These are phyloP conservation scores for Caenorhabditis macrosperma DNA, from an alignment of 2,888 invertebrate genomes.

Conservation along the genomic window DNA sequence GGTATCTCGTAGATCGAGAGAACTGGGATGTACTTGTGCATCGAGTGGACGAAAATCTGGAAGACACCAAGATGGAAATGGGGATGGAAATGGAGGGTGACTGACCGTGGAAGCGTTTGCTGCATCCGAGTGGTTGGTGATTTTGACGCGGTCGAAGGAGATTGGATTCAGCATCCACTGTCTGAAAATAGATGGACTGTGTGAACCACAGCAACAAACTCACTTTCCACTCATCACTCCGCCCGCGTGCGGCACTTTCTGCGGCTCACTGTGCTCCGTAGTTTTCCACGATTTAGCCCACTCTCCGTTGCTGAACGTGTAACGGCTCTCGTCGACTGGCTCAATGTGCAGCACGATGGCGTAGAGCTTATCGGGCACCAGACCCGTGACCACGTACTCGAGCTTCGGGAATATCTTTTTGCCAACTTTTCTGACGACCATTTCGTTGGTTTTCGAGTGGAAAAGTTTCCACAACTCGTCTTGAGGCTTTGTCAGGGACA, in stretches of 20 bases:
- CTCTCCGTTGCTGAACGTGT: conserved; percentile 71
- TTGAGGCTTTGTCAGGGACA: conserved; percentile 80
- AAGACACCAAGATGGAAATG: conserved; percentile 52
- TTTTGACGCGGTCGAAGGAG: conserved; percentile 74
- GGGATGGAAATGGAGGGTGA: too few relatives aligned
- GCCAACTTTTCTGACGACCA: conserved; percentile 99
- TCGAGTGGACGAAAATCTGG: conserved; percentile 90
- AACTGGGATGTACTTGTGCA: conserved; percentile 95
- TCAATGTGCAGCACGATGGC: conserved; percentile 89
- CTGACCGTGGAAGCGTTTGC: conserved; percentile 15
- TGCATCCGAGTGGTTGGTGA: conserved; percentile 70
- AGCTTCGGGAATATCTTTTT: conserved; percentile 95
- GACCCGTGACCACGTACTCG: conserved; percentile 86
- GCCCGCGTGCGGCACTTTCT: conserved; percentile 57
- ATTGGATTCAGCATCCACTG: conserved; percentile 67
- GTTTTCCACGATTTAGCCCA: conserved; percentile 71
- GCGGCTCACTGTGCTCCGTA: conserved; percentile 53
- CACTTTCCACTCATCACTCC: conserved; percentile 57
- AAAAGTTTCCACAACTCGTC: conserved; percentile 94
- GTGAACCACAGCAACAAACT: neutral
- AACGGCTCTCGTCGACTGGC: conserved; percentile 68
- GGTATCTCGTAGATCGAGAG: conserved; percentile 65
- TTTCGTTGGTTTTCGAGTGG: conserved; percentile 95
- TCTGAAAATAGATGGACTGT: conserved; percentile 3
- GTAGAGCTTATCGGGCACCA: conserved; percentile 89